Evolutionary conservation across 2,113 vertebrate species (phyloP).

Genomic region (Lagopus muta): DNA sequence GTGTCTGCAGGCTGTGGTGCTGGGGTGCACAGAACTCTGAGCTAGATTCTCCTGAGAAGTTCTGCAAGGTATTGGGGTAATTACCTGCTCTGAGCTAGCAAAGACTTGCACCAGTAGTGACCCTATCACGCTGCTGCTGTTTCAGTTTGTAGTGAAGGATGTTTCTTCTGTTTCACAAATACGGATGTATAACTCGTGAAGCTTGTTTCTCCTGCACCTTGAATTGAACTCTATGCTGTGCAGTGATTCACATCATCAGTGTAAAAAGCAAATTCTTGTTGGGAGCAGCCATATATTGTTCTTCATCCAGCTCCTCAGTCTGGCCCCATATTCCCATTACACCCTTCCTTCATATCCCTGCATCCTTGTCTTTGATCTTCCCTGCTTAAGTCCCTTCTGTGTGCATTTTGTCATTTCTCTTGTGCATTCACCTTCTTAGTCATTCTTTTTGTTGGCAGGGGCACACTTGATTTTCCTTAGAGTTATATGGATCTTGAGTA

Average conservation of each 20-base stretch:
- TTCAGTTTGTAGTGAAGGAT: neutral
- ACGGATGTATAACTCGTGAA: neutral
- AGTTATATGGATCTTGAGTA: neutral
- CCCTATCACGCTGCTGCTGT: neutral
- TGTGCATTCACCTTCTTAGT: neutral
- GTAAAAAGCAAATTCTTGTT: neutral
- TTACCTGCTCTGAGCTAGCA: accelerated
- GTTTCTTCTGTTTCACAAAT: neutral
- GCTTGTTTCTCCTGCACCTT: neutral
- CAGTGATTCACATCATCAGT: neutral
- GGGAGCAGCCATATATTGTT: neutral
- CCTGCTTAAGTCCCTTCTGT: neutral
- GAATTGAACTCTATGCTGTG: neutral
- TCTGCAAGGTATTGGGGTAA: neutral
- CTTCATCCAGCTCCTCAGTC: neutral
- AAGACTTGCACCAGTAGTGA: neutral
- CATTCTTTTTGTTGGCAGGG: neutral
- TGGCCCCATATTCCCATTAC: neutral
- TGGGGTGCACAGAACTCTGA: neutral
- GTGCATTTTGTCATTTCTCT: neutral
- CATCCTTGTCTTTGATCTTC: neutral
- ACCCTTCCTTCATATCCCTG: neutral
- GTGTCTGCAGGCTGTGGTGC: neutral
- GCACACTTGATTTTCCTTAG: neutral
- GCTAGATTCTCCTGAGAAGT: neutral